Base-by-base conservation (phyloP, 2,113 vertebrate species). In the Neogobius melanostomus region DNA sequence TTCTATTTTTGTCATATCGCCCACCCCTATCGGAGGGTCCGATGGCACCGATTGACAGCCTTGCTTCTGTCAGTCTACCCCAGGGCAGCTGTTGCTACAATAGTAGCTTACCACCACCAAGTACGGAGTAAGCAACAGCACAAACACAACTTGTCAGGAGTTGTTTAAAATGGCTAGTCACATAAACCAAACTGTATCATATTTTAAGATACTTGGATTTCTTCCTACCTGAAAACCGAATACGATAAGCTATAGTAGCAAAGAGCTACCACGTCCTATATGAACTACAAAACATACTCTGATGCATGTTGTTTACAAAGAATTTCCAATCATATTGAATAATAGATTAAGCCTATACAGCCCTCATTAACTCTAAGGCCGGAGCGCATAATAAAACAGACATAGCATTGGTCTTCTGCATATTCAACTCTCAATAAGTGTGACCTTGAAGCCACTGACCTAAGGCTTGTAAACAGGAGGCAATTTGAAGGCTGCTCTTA, bases 401-500 rank as follows among this genome's bases (percentile, higher is more conserved):
- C 86, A 87, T 59, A 82, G 77, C 69, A 64, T 84, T 84, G 82
- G 83, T 73, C 80, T 84, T 82, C 82, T 70, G 71, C 84, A 87
- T 87, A 89, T 88, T 90, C 69, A 67, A 80, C 81, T 84, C 85
- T 85, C 77, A 70, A 72, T 85, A 80, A 74, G 61, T 71, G 64
- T 74, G 80, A 82, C 81, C 82, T 87, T 89, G 84, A 64, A 86
- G 78, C 72, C 69, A 77, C 71, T 85, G 88, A 90, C 81, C 87
- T 88, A 66, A 74, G 64, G 85, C 88, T 90, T 90, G 85, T 93
- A 91, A 93, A 92, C 83, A 88, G 76, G 68, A 84, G 82, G 83
- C 85, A 85, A 88, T 90, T 88, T 90, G 42, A 6, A 73, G 82
- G 73, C 69, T 80, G 79, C 84, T 87, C 76, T 83, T 85, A 87